phyloP scores from a whole-genome alignment of 2,113 vertebrate species.

The Cardinalis cardinalis region DNA sequence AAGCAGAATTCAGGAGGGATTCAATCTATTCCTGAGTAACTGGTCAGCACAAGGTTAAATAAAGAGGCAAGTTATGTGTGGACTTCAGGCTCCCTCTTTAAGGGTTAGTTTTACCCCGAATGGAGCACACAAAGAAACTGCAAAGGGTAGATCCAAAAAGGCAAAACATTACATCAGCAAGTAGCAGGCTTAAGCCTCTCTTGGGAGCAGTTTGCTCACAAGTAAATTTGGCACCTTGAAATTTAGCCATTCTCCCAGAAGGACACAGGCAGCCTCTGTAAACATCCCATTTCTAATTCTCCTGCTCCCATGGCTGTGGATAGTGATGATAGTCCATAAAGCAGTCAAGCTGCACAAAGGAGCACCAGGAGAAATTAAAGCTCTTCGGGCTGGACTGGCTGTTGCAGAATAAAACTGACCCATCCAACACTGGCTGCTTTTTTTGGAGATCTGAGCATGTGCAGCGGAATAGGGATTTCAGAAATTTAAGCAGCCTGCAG shows the following conservation, averaged over 20 bases:
- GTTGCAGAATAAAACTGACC: not conserved
- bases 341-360: not conserved
- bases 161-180: not conserved
- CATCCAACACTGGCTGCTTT: not conserved
- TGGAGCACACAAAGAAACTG: not conserved
- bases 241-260: not conserved
- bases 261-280: not conserved
- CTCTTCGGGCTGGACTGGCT: not conserved
- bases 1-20: not conserved
- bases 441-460: not conserved
- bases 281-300: not conserved
- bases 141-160: not conserved
- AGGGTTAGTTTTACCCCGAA: not conserved
- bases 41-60: conserved; percentile 19
- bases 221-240: not conserved
- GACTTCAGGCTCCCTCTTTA: not conserved
- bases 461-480: not conserved
- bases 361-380: conserved; percentile 6
- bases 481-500: not conserved
- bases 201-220: not conserved
- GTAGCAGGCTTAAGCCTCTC: not conserved
- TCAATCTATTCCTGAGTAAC: not conserved
- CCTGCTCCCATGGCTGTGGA: not conserved
- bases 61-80: not conserved
- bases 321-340: not conserved